Evolutionary conservation across 2,797 vertebrate genomes (phyloP).

Genomic region (Lacerta bilineata): DNA sequence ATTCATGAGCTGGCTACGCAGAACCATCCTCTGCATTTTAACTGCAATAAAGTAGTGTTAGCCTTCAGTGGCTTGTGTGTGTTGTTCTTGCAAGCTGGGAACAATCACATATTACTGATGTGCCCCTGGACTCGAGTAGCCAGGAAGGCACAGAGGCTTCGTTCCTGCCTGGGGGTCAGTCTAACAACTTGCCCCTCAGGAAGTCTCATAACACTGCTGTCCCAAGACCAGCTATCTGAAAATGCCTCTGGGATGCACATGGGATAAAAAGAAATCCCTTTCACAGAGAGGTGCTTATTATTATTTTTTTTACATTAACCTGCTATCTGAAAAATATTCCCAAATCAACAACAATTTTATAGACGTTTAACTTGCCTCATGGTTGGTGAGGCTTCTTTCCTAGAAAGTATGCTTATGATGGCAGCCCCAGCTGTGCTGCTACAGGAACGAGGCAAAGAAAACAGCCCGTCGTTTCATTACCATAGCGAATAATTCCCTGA

Average conservation of each 20-base stretch:
- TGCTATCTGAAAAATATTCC: background rate
- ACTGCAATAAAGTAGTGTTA: too few relatives aligned
- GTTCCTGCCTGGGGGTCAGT: too few relatives aligned
- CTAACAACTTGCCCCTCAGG: too few relatives aligned
- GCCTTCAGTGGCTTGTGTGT: too few relatives aligned
- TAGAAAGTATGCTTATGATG: background rate
- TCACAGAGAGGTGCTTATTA: background rate
- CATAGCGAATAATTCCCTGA: slow-evolving; percentile 14
- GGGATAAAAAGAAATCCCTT: background rate
- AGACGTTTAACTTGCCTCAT: background rate
- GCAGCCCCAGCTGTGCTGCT: background rate
- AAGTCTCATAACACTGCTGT: too few relatives aligned
- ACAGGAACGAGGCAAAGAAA: background rate
- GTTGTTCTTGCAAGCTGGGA: too few relatives aligned
- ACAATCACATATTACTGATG: too few relatives aligned
- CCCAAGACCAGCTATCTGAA: background rate
- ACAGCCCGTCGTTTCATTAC: background rate
- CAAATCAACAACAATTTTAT: background rate
- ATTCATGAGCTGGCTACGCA: too few relatives aligned
- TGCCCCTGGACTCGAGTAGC: too few relatives aligned
- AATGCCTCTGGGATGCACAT: background rate
- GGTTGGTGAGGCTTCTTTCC: background rate
- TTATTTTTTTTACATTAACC: background rate
- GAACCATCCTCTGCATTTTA: too few relatives aligned
- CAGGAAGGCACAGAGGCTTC: too few relatives aligned